Evolutionary conservation across 2,888 invertebrate species (phyloP).

Genomic region (Eudemis profundana): DNA sequence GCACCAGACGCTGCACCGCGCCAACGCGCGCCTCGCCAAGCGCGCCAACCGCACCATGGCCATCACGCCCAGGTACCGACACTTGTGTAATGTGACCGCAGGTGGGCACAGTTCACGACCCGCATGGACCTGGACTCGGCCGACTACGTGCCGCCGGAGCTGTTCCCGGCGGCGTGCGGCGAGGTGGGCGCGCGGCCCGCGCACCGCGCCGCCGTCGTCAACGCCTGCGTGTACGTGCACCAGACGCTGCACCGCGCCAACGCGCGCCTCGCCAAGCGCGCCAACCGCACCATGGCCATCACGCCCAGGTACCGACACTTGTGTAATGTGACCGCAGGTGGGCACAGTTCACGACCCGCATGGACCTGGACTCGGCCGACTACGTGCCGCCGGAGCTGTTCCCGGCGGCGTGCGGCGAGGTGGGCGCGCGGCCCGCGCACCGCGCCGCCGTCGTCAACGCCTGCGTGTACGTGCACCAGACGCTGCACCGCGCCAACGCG

Average conservation of each 20-base stretch:
- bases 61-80: conserved; percentile 96
- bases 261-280: conserved; percentile 94
- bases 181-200: conserved; percentile 90
- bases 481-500: conserved; percentile 97
- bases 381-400: conserved; percentile 96
- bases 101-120: conserved; percentile 98
- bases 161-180: conserved; percentile 95
- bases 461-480: conserved; percentile 99
- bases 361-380: conserved; percentile 95
- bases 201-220: conserved; percentile 98
- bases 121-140: conserved; percentile 97
- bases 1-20: conserved; percentile 98
- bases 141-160: conserved; percentile 94
- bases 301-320: conserved; percentile 96
- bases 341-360: conserved; percentile 98
- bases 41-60: conserved; percentile 98
- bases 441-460: conserved; percentile 99
- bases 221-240: conserved; percentile 99
- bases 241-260: conserved; percentile 98
- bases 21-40: conserved; percentile 95
- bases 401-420: conserved; percentile 93
- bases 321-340: conserved; percentile 86
- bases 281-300: conserved; percentile 98
- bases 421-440: conserved; percentile 91
- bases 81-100: no score